Percentiles rank a stretch among this genome's conserved stretches.
These are phyloP conservation scores for Ooceraea biroi DNA, from an alignment of 1,140 invertebrate species.

Conservation along the genomic window DNA sequence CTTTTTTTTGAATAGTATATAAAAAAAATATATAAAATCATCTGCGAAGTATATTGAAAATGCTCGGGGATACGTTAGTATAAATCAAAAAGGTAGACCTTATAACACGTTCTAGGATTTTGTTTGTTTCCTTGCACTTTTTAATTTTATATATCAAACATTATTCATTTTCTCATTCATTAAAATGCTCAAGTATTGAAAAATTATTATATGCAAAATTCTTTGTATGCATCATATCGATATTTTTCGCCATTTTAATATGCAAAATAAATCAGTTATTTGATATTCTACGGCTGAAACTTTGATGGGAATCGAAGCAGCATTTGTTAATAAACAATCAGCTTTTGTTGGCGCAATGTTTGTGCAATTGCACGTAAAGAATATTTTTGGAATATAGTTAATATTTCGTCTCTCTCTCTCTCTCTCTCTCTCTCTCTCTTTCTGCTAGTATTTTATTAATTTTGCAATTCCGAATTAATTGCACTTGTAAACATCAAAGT, in stretches of 20 bases:
- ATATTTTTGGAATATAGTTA: constrained; percentile 19
- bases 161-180: constrained; percentile 9
- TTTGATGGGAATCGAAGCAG: constrained; percentile 9
- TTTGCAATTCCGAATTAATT: constrained; percentile 16
- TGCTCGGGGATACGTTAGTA: too few species aligned
- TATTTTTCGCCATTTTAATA: neutral
- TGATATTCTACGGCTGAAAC: neutral
- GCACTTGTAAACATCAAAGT: neutral
- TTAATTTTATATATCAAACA: neutral
- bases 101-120: constrained; percentile 10
- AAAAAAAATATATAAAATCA: too few species aligned
- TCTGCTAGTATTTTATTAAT: constrained; percentile 14
- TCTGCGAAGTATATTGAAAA: too few species aligned
- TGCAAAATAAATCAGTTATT: neutral
- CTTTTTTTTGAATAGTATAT: too few species aligned
- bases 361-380: constrained; percentile 10
- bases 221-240: neutral
- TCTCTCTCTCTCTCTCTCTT: neutral
- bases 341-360: constrained; percentile 25
- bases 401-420: neutral
- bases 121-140: constrained; percentile 31
- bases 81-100: constrained; percentile 26
- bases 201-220: neutral
- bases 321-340: constrained; percentile 53
- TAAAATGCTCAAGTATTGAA: neutral